These are phyloP conservation scores for Cabera pusaria DNA, from an alignment of 2,888 invertebrate species.

Conservation along the genomic window DNA sequence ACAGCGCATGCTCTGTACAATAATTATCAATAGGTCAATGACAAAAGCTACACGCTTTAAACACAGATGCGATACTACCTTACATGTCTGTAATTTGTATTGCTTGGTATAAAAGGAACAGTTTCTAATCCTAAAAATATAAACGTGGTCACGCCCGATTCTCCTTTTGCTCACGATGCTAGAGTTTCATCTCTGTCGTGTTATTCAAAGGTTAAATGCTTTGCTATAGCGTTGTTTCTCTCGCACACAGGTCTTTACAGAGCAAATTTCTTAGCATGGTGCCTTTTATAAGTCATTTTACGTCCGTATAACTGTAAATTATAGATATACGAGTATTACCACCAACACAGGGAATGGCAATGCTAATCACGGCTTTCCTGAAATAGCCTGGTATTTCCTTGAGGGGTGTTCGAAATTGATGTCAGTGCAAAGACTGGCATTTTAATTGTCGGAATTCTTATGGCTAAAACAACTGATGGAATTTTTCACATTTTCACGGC, in stretches of 20 bases:
- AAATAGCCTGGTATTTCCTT: constrained; percentile 69
- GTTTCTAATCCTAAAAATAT: constrained; percentile 52
- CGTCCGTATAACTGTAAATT: constrained; percentile 31
- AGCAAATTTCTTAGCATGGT: constrained; percentile 21
- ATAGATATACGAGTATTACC: constrained; percentile 24
- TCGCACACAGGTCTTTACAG: constrained; percentile 32
- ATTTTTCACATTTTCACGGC: too few relatives aligned
- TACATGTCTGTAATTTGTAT: constrained; percentile 39
- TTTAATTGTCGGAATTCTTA: constrained; percentile 30
- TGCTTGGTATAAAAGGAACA: constrained; percentile 34
- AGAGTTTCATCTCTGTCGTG: constrained; percentile 32
- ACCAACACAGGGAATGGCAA: constrained; percentile 35
- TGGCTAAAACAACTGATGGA: too few relatives aligned
- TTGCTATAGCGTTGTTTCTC: constrained; percentile 35
- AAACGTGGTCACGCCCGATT: constrained; percentile 56
- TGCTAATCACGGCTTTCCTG: constrained; percentile 60
- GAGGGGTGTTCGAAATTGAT: constrained; percentile 47
- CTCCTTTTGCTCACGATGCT: constrained; percentile 43
- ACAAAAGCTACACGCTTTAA: constrained; percentile 44
- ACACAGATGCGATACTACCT: constrained; percentile 46
- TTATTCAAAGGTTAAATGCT: constrained; percentile 22
- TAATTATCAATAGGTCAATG: constrained; percentile 40
- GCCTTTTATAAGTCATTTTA: constrained; percentile 2
- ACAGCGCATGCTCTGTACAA: constrained; percentile 50
- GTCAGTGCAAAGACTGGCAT: constrained; percentile 40